Evolutionary conservation across 1,140 invertebrate genomes (phyloP), one percentile per base, ranked within the genome.

Genomic region (Microplitis mediator): DNA sequence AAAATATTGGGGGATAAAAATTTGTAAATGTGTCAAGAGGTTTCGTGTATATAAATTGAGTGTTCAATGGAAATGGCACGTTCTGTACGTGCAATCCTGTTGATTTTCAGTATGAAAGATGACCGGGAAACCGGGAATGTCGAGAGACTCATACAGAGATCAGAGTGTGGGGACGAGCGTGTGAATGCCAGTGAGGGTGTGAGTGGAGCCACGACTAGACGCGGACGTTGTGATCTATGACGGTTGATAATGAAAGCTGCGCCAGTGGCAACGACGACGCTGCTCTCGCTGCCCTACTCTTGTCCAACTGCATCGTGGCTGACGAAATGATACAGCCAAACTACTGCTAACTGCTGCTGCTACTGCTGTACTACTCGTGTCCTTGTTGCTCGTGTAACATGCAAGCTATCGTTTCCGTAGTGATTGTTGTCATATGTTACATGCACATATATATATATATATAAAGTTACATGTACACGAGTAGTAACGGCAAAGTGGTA

Each of bases 161-260:
- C 52, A 14, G 14, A 56, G 16, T 16, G 52, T 56, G 13, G 6
- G 16, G 0, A 56, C 51, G 39, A 52, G n/a, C 50, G 52, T 81
- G 78, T 82, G 79, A 80, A 81, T 82, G 83, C 80, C 81, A 76
- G 76, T 78, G 62, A 54, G 68, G 68, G 69, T 73, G 61, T 73
- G 71, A 71, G 69, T 62, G 61, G 72, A n/a, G 67, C 4, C 34
- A 31, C 45, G 39, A n/a, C 68, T 16, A 63, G 63, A 72, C 70
- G 63, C 66, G 50, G 32, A 72, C 70, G 63, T 72, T 67, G 73
- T 86, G 84, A 86, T 86, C 80, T 84, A 87, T 86, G 80, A 77
- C 72, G 76, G 74, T 80, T 85, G 85, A 87, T 86, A 86, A 86
- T 87, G 85, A 86, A 86, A 86, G 84, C 84, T 79, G 36, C 51